Percentiles rank a stretch among this genome's conserved stretches.
phyloP scores from a whole-genome alignment of 2,888 invertebrate species.

The Daptonema setosum region DNA sequence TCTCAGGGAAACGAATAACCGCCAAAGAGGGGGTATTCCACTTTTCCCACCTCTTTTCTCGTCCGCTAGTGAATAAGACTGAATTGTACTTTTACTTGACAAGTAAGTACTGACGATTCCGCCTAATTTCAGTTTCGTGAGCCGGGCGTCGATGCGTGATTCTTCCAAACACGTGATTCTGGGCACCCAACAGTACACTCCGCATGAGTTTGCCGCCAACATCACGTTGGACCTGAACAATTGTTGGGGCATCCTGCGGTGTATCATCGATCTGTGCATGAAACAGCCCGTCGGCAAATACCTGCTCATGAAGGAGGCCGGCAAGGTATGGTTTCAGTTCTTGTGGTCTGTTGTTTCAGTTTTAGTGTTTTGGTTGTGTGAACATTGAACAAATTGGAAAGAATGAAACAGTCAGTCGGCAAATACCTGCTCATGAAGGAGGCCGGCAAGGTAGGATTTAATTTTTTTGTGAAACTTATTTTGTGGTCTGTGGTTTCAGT shows the following conservation, averaged over 20 bases:
- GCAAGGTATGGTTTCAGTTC: slow-evolving; percentile 44
- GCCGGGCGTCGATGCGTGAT: slow-evolving; percentile 71
- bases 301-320: slow-evolving; percentile 93
- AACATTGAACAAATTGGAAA: not conserved
- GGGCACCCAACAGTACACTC: slow-evolving; percentile 83
- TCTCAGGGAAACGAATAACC: no score
- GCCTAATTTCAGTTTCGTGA: slow-evolving; percentile 51
- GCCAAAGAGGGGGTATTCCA: no score
- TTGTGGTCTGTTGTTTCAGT: no score
- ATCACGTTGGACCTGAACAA: slow-evolving; percentile 98
- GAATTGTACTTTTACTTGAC: no score
- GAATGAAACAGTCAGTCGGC: slow-evolving; percentile 81
- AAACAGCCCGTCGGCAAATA: slow-evolving; percentile 82
- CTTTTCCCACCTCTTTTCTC: no score
- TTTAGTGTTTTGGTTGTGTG: not conserved
- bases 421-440: slow-evolving; percentile 90
- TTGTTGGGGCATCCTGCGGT: slow-evolving; percentile 90
- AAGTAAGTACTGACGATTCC: no score
- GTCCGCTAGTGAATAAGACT: no score
- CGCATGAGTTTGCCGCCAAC: slow-evolving; percentile 90
- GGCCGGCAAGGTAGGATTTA: slow-evolving; percentile 54
- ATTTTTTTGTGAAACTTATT: no score
- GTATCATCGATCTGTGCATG: slow-evolving; percentile 88
- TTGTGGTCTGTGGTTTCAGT: no score
- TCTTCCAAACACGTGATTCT: slow-evolving; percentile 45